Evolutionary conservation across 2,113 vertebrate genomes (phyloP).

Genomic region (Alligator sinensis): DNA sequence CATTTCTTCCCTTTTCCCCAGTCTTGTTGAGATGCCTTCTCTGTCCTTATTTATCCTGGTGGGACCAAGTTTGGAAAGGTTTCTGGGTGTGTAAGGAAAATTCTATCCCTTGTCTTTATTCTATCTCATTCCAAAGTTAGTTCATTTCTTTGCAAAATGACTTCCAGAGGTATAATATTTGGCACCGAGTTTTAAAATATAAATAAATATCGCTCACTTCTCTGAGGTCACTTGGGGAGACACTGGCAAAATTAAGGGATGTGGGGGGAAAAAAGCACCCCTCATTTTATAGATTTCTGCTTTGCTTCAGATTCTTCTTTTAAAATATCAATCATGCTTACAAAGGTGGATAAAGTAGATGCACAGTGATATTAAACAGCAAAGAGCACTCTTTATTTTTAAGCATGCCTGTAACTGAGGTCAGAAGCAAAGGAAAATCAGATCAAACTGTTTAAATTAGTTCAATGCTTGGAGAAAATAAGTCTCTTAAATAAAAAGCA

Average conservation of each 20-base stretch:
- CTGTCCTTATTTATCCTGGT: background rate
- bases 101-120: background rate
- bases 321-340: background rate
- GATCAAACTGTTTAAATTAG: background rate
- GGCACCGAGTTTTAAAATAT: background rate
- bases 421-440: background rate
- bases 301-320: background rate
- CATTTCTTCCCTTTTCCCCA: background rate
- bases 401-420: background rate
- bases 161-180: background rate
- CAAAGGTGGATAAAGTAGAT: background rate
- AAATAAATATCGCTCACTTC: background rate
- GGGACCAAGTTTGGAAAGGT: too few relatives aligned
- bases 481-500: background rate
- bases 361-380: background rate
- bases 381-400: background rate
- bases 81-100: background rate
- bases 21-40: background rate
- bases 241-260: background rate
- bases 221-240: background rate
- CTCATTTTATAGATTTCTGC: background rate
- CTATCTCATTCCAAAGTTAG: background rate
- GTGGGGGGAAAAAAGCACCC: fast-evolving
- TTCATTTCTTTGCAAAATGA: background rate
- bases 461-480: background rate